Conservation (phyloP, 1,140 invertebrate species). For the Oedothorax gibbosus region DNA sequence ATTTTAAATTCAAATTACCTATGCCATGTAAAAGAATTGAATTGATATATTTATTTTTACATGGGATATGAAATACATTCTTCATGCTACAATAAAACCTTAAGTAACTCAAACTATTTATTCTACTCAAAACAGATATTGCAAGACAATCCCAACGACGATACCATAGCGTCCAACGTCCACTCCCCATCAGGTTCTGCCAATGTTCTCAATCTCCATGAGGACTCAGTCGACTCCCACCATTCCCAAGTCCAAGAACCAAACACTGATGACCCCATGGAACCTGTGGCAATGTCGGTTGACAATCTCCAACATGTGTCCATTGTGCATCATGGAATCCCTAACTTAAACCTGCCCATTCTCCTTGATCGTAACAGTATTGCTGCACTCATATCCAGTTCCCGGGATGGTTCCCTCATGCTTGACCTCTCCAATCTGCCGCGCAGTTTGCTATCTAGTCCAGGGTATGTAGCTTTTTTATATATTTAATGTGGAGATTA, state of each 20-base stretch:
- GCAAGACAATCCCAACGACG: slow-evolving; percentile 10
- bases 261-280: slow-evolving; percentile 16
- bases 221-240: slow-evolving; percentile 55
- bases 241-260: slow-evolving; percentile 36
- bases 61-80: too few relatives aligned
- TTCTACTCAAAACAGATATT: slow-evolving; percentile 25
- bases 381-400: slow-evolving; percentile 40
- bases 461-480: background rate
- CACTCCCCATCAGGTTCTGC: slow-evolving; percentile 16
- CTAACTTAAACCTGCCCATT: slow-evolving; percentile 21
- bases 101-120: background rate
- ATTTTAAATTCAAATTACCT: too few relatives aligned
- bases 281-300: slow-evolving; percentile 41
- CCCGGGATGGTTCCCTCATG: slow-evolving; percentile 44
- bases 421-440: slow-evolving; percentile 45
- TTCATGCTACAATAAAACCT: too few relatives aligned
- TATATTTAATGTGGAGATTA: background rate
- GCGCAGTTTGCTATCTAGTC: slow-evolving; percentile 52
- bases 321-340: slow-evolving; percentile 32
- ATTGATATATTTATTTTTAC: too few relatives aligned
- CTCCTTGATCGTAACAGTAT: slow-evolving; percentile 53
- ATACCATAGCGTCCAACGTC: slow-evolving; percentile 15
- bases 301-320: slow-evolving; percentile 54
- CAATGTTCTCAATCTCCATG: slow-evolving; percentile 44
- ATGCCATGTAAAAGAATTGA: too few relatives aligned